Evolutionary conservation across 2,888 invertebrate species (phyloP).

Genomic region (Poecilus cupreus): DNA sequence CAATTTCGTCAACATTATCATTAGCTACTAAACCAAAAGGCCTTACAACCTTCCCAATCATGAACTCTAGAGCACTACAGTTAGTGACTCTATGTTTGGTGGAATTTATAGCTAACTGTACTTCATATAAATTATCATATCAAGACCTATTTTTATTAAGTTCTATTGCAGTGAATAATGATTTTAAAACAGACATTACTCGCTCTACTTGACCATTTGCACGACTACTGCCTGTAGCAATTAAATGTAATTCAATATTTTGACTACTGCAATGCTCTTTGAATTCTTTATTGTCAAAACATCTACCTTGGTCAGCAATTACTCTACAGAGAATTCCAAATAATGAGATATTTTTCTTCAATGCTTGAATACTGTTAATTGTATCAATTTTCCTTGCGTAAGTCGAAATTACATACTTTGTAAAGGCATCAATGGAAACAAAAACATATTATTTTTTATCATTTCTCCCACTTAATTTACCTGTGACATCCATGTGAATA

Average conservation of each 20-base stretch:
- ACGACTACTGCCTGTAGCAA: background rate
- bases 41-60: too few relatives aligned
- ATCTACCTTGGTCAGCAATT: background rate
- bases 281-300: background rate
- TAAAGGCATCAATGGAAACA: background rate
- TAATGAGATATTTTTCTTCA: background rate
- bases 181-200: background rate
- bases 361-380: background rate
- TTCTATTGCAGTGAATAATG: too few relatives aligned
- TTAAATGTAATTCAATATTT: conserved; percentile 6
- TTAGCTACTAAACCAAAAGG: too few relatives aligned
- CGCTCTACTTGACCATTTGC: background rate
- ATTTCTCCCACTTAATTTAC: conserved; percentile 53
- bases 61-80: too few relatives aligned
- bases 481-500: conserved; percentile 65
- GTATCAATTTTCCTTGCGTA: background rate
- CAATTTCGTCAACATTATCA: too few relatives aligned
- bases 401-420: conserved; percentile 5
- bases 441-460: conserved; percentile 53
- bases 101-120: too few relatives aligned
- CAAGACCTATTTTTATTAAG: too few relatives aligned
- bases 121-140: too few relatives aligned
- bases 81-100: too few relatives aligned
- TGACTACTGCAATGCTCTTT: background rate
- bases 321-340: background rate